Conservation (phyloP, 2,888 invertebrate species). For the Leuctra nigra region DNA sequence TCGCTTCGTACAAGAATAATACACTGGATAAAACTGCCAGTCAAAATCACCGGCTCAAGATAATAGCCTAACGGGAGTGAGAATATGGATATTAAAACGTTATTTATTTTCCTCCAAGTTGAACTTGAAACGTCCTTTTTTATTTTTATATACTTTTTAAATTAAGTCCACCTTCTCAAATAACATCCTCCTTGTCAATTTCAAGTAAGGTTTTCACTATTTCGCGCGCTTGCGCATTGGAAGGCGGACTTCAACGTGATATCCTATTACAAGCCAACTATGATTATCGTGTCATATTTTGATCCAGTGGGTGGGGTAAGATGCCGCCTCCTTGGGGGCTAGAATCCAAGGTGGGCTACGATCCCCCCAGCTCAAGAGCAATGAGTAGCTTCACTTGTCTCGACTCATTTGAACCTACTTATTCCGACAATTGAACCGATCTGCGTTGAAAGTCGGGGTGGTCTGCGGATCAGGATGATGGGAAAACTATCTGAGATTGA, state of each 20-base stretch:
- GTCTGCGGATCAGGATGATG: too few relatives aligned
- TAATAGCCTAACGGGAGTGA: background rate
- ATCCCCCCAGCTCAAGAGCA: too few relatives aligned
- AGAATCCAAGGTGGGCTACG: background rate
- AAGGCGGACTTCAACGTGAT: slow-evolving; percentile 1
- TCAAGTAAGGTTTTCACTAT: slow-evolving; percentile 1
- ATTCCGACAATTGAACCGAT: too few relatives aligned
- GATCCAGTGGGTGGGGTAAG: slow-evolving; percentile 10
- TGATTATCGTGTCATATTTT: slow-evolving; percentile 22
- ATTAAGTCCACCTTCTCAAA: background rate
- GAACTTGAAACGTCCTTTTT: background rate
- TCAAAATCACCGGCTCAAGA: background rate
- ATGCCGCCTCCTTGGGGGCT: slow-evolving; percentile 10
- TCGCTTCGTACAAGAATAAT: too few relatives aligned
- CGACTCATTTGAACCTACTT: too few relatives aligned
- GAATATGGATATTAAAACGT: background rate
- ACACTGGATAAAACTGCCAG: background rate
- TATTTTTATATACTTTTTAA: background rate
- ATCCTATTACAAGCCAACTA: slow-evolving; percentile 9
- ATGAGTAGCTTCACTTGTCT: background rate
- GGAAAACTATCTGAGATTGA: too few relatives aligned
- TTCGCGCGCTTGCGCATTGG: too few relatives aligned
- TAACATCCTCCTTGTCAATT: slow-evolving; percentile 13
- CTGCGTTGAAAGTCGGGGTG: too few relatives aligned
- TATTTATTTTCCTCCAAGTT: background rate